These are phyloP conservation scores for Allobates femoralis DNA, from an alignment of 2,797 vertebrate species.

Conservation along the genomic window DNA sequence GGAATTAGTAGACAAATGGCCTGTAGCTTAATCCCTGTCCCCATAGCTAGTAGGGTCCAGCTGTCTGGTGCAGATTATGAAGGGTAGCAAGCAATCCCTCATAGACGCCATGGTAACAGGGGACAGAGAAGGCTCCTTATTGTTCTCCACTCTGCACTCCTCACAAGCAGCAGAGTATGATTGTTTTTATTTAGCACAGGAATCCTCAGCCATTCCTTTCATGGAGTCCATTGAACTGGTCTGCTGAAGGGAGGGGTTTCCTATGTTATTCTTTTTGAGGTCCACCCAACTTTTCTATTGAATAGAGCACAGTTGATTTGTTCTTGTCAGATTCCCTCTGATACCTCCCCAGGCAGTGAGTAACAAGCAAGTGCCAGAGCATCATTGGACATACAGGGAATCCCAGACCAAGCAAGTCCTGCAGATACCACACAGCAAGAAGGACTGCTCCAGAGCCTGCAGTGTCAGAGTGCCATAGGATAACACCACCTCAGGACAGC, in stretches of 20 bases:
- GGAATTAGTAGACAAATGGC: constrained; percentile 35
- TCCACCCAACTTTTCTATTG: constrained; percentile 60
- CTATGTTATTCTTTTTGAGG: constrained; percentile 64
- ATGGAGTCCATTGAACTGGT: constrained; percentile 44
- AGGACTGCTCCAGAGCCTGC: not conserved
- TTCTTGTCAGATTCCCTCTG: constrained; percentile 28
- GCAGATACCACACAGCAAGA: not conserved
- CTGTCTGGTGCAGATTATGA: constrained; percentile 51
- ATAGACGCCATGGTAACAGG: constrained; percentile 46
- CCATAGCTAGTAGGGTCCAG: constrained; percentile 35
- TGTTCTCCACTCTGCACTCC: constrained; percentile 33
- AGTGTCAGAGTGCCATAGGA: not conserved
- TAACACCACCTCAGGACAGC: not conserved
- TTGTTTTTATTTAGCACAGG: constrained; percentile 50
- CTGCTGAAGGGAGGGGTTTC: constrained; percentile 62
- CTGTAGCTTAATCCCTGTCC: constrained; percentile 33
- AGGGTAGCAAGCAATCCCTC: constrained; percentile 8
- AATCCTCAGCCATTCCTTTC: constrained; percentile 55
- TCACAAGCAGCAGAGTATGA: constrained; percentile 1
- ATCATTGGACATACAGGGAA: constrained; percentile 21
- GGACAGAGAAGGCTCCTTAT: constrained; percentile 32
- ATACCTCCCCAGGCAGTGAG: constrained; percentile 24
- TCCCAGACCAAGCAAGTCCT: constrained; percentile 2
- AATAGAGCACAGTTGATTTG: constrained; percentile 33
- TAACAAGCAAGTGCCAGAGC: constrained; percentile 44